Evolutionary conservation across 2,888 invertebrate species (phyloP), one percentile per base, ranked within the genome.

Genomic region (Fragum sueziense): DNA sequence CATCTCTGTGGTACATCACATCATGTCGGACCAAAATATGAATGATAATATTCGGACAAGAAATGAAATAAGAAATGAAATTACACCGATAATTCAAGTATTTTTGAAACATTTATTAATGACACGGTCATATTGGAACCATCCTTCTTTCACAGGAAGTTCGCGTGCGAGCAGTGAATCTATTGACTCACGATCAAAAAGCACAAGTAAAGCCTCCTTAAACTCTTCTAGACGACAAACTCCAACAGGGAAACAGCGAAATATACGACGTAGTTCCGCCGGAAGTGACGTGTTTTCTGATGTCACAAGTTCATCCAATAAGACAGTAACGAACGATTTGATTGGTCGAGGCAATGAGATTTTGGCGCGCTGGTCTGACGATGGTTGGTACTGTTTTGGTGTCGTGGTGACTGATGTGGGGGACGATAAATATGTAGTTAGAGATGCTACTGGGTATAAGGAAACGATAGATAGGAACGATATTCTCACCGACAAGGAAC

Each of bases 371-470:
- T 93, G 92, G 91, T 82, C 88, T 3, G 92, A 93, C 84, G 93
- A 93, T 68, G 92, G 93, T 68, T 93, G 93, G 93, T 93, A 91
- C 82, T 93, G 91, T 78, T 88, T 88, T 82, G 91, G 92, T 89
- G 74, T 72, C 75, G 70, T 79, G 17, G 22, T 57, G 7, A 54
- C 87, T 31, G 84, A 88, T 73, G 82, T 85, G 74, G 88, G 86
- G 17, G 89, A 90, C 77, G 81, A 81, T 14, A 25, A 47, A 52
- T 93, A 91, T 80, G 73, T 90, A 11, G 84, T 93, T n/a, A 86
- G 90, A 79, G 93, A 93, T 79, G 87, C 88, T 62, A 86, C 89
- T 52, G 90, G 91, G 14, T 84, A 88, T 68, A 68, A 27, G n/a
- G 68, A 68, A 29, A 51, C 68, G 1, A 47, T 51, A 25, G 41